Conservation (phyloP, 2,113 vertebrate genomes). For the Calyptommatus sinebrachiatus region DNA sequence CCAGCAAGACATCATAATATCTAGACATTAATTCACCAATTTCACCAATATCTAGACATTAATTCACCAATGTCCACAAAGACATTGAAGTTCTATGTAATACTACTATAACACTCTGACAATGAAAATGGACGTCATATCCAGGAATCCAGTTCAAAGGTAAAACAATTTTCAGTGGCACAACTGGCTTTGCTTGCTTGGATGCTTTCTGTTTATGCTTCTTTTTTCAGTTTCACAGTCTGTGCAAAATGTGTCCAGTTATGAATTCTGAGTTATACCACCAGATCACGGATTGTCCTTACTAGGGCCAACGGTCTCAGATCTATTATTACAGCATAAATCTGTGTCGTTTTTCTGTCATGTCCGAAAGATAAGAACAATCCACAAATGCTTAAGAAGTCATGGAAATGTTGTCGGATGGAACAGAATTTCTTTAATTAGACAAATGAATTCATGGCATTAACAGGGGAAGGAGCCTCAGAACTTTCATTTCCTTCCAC, state of each 20-base stretch:
- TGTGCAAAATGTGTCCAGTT: constrained; percentile 53
- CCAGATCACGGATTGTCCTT: constrained; percentile 46
- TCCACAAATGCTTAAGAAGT: constrained; percentile 61
- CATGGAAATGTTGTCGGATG: constrained; percentile 52
- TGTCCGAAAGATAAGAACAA: constrained; percentile 59
- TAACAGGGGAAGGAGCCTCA: constrained; percentile 92
- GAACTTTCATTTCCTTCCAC: constrained; percentile 93
- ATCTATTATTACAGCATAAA: constrained; percentile 61
- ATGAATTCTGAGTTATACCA: constrained; percentile 50
- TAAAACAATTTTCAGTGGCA: constrained; percentile 69
- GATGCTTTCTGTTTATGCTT: constrained; percentile 70
- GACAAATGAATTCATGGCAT: constrained; percentile 97
- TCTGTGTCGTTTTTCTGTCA: constrained; percentile 52
- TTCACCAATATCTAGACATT: constrained; percentile 80
- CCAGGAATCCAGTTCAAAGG: constrained; percentile 73
- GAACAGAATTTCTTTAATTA: constrained; percentile 68
- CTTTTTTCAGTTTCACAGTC: constrained; percentile 37
- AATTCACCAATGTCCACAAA: constrained; percentile 82
- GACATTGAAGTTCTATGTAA: constrained; percentile 84
- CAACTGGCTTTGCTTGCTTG: constrained; percentile 71
- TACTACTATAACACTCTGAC: constrained; percentile 84
- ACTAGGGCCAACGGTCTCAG: constrained; percentile 31
- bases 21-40: constrained; percentile 82
- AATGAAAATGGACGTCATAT: constrained; percentile 77
- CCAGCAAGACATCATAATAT: constrained; percentile 77